A percentile compares a stretch with the other conserved stretches of the same genome.
These are phyloP conservation scores for Crotophaga sulcirostris DNA, from an alignment of 2,113 vertebrate species.

Conservation along the genomic window DNA sequence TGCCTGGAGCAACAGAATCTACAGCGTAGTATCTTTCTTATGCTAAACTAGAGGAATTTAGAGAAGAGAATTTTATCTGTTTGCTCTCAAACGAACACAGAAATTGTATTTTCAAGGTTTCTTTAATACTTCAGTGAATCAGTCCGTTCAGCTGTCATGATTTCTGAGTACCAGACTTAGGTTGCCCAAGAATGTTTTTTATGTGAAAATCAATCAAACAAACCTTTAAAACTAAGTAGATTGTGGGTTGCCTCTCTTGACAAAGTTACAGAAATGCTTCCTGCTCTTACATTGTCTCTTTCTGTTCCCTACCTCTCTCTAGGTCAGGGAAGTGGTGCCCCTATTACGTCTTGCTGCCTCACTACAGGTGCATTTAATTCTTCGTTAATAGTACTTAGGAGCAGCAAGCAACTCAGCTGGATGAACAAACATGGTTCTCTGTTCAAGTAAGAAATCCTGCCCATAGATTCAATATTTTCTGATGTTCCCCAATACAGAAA, in stretches of 20 bases:
- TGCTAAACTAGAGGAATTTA: conserved; percentile 21
- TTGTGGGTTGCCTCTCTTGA: background rate
- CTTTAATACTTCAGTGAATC: background rate
- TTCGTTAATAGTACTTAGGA: background rate
- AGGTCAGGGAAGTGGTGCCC: background rate
- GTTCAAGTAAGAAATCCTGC: background rate
- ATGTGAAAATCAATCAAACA: background rate
- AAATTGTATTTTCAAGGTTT: conserved; percentile 21
- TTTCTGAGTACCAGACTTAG: background rate
- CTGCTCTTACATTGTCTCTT: background rate
- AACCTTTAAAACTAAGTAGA: background rate
- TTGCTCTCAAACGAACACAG: conserved; percentile 30
- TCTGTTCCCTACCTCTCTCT: background rate
- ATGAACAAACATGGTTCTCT: background rate
- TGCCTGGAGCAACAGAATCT: conserved; percentile 57
- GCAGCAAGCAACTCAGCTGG: background rate
- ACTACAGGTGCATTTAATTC: background rate
- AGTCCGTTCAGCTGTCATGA: background rate
- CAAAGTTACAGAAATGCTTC: background rate
- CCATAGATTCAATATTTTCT: background rate
- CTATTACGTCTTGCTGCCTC: rapidly evolving
- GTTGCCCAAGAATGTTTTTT: background rate
- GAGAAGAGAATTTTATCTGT: background rate
- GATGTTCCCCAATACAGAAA: background rate
- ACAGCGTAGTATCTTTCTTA: background rate